phyloP scores from a whole-genome alignment of 2,888 invertebrate genomes.

The Eilema depressum region DNA sequence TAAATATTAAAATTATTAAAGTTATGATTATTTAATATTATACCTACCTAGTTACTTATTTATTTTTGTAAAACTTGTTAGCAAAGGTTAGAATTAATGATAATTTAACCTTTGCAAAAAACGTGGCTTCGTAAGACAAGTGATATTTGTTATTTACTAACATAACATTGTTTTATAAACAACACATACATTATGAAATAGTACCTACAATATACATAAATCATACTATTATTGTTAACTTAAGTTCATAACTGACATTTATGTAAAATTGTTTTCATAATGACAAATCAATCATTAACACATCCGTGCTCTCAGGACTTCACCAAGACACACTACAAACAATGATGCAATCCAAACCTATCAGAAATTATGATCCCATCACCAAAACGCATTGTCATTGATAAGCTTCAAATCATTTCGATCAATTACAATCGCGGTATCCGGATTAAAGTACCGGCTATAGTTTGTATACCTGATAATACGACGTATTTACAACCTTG shows the following conservation, averaged over 20 bases:
- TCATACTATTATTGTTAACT: background rate
- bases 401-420: conserved; percentile 40
- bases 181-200: no score
- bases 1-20: background rate
- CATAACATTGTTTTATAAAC: background rate
- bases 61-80: background rate
- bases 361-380: conserved; percentile 3
- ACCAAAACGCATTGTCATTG: conserved; percentile 13
- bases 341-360: conserved; percentile 22
- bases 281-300: conserved; percentile 2
- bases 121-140: background rate
- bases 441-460: conserved; percentile 35
- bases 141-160: background rate
- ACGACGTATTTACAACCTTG: conserved; percentile 55
- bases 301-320: conserved; percentile 17
- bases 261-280: background rate
- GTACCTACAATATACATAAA: background rate
- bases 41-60: background rate
- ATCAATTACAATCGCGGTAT: conserved; percentile 25
- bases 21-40: background rate
- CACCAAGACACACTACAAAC: conserved; percentile 13
- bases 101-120: background rate
- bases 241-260: no score
- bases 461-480: conserved; percentile 53
- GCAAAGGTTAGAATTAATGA: background rate